Evolutionary conservation across 2,113 vertebrate species (phyloP).

Genomic region (Benitochromis conjunctus): DNA sequence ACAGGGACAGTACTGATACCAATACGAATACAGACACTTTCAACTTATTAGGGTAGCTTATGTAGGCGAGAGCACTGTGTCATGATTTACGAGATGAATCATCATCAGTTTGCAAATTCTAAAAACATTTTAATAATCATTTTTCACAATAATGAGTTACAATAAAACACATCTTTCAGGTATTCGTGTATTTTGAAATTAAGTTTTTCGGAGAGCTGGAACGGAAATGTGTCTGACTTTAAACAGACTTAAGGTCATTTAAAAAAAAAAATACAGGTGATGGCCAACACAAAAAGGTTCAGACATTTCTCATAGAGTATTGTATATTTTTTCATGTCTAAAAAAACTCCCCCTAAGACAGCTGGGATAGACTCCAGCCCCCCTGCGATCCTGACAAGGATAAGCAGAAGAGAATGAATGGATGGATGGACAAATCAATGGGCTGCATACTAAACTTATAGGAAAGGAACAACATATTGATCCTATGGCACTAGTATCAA

Average conservation of each 20-base stretch:
- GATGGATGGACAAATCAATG: not conserved
- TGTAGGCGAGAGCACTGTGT: not conserved
- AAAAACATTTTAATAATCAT: not conserved
- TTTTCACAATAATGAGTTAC: not conserved
- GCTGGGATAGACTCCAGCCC: not conserved
- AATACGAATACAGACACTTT: not conserved
- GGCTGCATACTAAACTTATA: not conserved
- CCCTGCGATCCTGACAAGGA: not conserved
- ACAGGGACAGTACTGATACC: not conserved
- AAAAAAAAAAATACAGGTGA: not conserved
- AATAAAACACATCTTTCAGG: not conserved
- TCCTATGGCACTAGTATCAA: not conserved
- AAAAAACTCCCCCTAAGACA: not conserved
- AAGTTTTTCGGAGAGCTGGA: not conserved
- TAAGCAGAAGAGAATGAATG: not conserved
- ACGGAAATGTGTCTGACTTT: not conserved
- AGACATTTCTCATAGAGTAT: not conserved
- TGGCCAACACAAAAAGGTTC: not conserved
- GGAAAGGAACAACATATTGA: not conserved
- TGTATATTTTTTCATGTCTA: not conserved
- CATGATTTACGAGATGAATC: not conserved
- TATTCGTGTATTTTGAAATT: not conserved
- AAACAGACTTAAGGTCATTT: not conserved
- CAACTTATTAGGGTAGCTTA: not conserved
- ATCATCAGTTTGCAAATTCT: not conserved